A percentile compares a stretch with the other conserved stretches of the same genome.
These are phyloP conservation scores for Taxidea taxus DNA, from an alignment of 2,113 vertebrate species.

Conservation along the genomic window DNA sequence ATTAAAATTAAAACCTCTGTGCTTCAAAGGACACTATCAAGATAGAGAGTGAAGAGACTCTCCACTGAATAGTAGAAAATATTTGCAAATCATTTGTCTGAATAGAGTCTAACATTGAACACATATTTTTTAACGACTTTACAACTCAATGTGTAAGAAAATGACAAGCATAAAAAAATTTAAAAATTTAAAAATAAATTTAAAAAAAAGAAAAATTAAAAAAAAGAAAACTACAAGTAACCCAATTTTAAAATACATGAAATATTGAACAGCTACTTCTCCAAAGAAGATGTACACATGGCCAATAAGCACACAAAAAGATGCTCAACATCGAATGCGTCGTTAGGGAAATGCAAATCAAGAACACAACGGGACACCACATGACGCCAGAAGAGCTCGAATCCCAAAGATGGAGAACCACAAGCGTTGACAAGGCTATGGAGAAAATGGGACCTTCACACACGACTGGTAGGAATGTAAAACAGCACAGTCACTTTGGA, in stretches of 20 bases:
- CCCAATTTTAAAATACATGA: neutral
- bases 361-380: neutral
- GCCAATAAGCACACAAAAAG: neutral
- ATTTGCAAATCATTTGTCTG: constrained; percentile 3
- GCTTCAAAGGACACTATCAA: neutral
- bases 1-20: neutral
- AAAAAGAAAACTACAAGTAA: neutral
- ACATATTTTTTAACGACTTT: neutral
- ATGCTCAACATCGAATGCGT: neutral
- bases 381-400: neutral
- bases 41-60: neutral
- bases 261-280: neutral
- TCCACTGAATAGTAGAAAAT: neutral
- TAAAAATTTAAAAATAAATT: no score
- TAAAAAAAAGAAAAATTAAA: no score
- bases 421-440: neutral
- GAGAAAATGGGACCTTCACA: neutral
- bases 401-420: neutral
- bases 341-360: neutral
- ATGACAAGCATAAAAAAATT: no score
- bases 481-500: neutral
- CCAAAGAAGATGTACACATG: neutral
- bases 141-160: neutral
- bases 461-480: neutral
- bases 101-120: neutral